Conservation (phyloP, 2,113 vertebrate genomes). For the Lipophrys pholis region DNA sequence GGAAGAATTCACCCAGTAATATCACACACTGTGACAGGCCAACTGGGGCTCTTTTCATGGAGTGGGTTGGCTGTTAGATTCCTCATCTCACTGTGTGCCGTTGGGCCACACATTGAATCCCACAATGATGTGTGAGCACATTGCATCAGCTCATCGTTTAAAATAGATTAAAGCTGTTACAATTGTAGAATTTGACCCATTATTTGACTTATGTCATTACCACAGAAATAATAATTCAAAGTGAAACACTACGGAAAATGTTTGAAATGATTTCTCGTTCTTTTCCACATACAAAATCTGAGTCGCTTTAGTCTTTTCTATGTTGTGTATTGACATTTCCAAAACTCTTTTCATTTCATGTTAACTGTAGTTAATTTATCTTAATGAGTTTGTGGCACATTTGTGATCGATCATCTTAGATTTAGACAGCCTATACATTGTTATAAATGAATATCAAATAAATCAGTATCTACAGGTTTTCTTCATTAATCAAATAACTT, state of each 20-base stretch:
- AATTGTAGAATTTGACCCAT: too few species aligned
- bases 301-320: not conserved
- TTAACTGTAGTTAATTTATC: slow-evolving; percentile 11
- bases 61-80: too few species aligned
- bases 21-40: not conserved
- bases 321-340: slow-evolving; percentile 5
- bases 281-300: not conserved
- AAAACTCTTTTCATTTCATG: not conserved
- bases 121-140: too few species aligned
- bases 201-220: too few species aligned
- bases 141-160: too few species aligned
- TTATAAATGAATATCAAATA: slow-evolving; percentile 29
- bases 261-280: too few species aligned
- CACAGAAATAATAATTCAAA: too few species aligned
- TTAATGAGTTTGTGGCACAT: slow-evolving; percentile 9
- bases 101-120: too few species aligned
- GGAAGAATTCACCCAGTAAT: slow-evolving; percentile 27
- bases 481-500: slow-evolving; percentile 44
- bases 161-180: too few species aligned
- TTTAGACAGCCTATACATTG: not conserved
- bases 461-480: not conserved
- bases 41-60: too few species aligned
- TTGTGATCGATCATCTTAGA: slow-evolving; percentile 5
- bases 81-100: too few species aligned
- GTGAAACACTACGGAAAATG: too few species aligned